Conservation (phyloP, 2,113 vertebrate genomes). For the Bostrychus sinensis region DNA sequence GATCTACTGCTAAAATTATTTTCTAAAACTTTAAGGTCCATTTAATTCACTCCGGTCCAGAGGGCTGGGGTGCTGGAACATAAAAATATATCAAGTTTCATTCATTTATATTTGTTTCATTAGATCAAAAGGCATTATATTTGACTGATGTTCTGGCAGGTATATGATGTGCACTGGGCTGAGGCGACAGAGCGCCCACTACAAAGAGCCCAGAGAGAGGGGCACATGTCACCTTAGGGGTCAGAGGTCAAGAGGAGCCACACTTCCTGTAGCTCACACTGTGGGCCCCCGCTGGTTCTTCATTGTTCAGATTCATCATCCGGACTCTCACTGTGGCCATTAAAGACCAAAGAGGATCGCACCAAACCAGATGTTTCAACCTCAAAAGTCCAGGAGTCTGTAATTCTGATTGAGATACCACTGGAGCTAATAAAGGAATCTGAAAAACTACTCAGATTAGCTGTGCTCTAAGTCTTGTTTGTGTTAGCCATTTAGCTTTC, state of each 20-base stretch:
- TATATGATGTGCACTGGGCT: neutral
- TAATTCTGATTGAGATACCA: no score
- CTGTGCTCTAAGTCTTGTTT: no score
- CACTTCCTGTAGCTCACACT: constrained; percentile 73
- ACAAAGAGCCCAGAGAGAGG: constrained; percentile 35
- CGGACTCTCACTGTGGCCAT: constrained; percentile 62
- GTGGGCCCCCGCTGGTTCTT: constrained; percentile 60
- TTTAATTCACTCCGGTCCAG: no score
- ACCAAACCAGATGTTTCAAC: constrained; percentile 76
- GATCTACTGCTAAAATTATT: no score
- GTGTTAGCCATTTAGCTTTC: neutral
- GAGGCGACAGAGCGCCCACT: constrained; percentile 17
- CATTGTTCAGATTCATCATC: constrained; percentile 75
- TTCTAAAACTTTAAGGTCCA: no score
- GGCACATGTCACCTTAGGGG: constrained; percentile 57
- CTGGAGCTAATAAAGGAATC: constrained; percentile 26
- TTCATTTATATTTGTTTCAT: no score
- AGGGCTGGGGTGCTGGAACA: no score
- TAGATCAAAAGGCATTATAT: no score
- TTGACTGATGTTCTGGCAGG: neutral
- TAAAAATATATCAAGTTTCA: neutral
- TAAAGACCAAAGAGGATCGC: constrained; percentile 78
- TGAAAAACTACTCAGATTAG: no score
- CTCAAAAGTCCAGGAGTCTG: constrained; percentile 43
- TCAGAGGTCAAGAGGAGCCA: constrained; percentile 74